Percentiles rank a stretch among this genome's conserved stretches.
phyloP scores from a whole-genome alignment of 2,888 invertebrate genomes.

The Scaptomyza reducta region DNA sequence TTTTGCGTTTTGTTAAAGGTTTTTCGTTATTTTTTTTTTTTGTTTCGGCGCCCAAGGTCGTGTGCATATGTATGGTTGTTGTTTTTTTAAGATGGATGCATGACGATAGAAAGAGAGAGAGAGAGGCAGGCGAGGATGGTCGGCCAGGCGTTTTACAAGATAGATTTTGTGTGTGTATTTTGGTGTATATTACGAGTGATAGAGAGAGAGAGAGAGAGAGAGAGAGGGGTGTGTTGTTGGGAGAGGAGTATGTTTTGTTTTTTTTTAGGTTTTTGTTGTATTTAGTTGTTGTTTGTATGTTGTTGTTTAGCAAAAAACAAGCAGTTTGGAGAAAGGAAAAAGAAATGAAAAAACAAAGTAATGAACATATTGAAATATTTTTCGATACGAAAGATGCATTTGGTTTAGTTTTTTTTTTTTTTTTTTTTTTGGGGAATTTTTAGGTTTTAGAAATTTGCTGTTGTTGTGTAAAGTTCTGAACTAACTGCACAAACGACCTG shows the following conservation, averaged over 20 bases:
- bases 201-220: slow-evolving; percentile 16
- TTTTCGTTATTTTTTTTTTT: too few species aligned
- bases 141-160: slow-evolving; percentile 52
- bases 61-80: slow-evolving; percentile 31
- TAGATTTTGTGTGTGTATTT: slow-evolving; percentile 37
- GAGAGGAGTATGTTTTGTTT: neutral
- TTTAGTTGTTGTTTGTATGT: slow-evolving; percentile 56
- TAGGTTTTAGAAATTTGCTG: slow-evolving; percentile 27
- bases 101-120: slow-evolving; percentile 40
- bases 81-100: slow-evolving; percentile 46
- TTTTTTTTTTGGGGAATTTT: neutral
- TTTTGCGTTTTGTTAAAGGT: too few species aligned
- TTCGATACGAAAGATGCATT: slow-evolving; percentile 53
- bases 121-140: slow-evolving; percentile 50
- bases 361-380: slow-evolving; percentile 78
- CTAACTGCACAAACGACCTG: slow-evolving; percentile 26
- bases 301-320: slow-evolving; percentile 77
- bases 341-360: slow-evolving; percentile 79
- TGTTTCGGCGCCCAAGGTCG: slow-evolving; percentile 51
- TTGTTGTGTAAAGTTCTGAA: slow-evolving; percentile 18
- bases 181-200: too few species aligned
- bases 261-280: slow-evolving; percentile 50
- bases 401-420: slow-evolving; percentile 21
- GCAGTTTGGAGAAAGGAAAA: slow-evolving; percentile 79
- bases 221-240: neutral